Percentiles rank a stretch among this genome's conserved stretches.
phyloP scores from a whole-genome alignment of 2,888 invertebrate species.

The Acanthacorydalis orientalis region DNA sequence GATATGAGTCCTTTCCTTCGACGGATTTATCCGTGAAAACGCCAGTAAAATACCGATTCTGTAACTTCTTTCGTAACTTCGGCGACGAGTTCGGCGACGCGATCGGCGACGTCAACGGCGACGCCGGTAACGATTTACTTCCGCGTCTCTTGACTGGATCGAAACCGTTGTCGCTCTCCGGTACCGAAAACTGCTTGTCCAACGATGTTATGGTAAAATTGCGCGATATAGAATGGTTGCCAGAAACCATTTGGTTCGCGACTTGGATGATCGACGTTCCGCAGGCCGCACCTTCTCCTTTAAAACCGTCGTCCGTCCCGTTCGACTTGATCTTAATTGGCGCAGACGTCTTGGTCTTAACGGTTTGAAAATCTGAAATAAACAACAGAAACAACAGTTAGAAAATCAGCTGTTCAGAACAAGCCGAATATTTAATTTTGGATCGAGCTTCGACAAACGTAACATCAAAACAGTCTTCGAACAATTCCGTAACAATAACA shows the following conservation, averaged over 20 bases:
- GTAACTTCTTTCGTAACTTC: constrained; percentile 29
- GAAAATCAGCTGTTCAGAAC: too few species aligned
- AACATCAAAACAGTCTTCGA: too few species aligned
- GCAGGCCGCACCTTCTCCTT: constrained; percentile 50
- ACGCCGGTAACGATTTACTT: constrained; percentile 53
- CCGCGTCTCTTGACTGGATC: constrained; percentile 34
- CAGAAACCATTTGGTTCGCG: constrained; percentile 40
- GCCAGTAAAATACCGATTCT: constrained; percentile 44
- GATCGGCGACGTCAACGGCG: constrained; percentile 45
- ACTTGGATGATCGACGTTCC: constrained; percentile 43
- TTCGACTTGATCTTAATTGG: constrained; percentile 32
- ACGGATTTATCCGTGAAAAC: constrained; percentile 22
- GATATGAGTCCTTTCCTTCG: constrained; percentile 21
- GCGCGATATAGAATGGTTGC: constrained; percentile 20
- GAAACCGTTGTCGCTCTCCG: constrained; percentile 19
- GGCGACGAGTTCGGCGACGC: constrained; percentile 39
- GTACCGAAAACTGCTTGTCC: constrained; percentile 11
- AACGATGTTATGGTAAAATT: constrained; percentile 21
- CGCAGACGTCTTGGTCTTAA: constrained; percentile 6
- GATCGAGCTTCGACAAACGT: too few species aligned
- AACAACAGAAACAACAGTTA: not conserved
- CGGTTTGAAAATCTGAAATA: constrained; percentile 2
- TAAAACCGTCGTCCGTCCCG: constrained; percentile 54
- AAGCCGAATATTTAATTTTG: too few species aligned
- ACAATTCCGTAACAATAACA: too few species aligned